A percentile compares a stretch with the other conserved stretches of the same genome.
phyloP scores from a whole-genome alignment of 2,113 vertebrate species.

The Calidris pygmaea region DNA sequence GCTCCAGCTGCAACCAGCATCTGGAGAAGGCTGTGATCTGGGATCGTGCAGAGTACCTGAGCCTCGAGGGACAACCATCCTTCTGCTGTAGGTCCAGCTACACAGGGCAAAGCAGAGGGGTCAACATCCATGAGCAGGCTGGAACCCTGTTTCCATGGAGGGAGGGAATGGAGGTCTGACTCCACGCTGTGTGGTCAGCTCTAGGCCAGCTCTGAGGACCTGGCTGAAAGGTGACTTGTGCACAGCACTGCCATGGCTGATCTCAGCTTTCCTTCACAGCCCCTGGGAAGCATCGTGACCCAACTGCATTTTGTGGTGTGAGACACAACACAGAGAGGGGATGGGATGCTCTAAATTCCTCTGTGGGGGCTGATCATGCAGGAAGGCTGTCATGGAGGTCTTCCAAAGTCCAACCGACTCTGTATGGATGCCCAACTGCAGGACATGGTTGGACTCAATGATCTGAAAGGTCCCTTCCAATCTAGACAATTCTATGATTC shows the following conservation, averaged over 20 bases:
- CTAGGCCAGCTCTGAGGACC: neutral
- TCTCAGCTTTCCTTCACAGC: neutral
- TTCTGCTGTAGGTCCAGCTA: neutral
- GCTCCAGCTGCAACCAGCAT: neutral
- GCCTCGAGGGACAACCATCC: neutral
- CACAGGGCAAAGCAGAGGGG: neutral
- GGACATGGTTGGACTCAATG: no score
- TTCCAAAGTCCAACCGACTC: neutral
- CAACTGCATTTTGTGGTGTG: no score
- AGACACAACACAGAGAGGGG: neutral
- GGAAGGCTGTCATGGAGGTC: neutral
- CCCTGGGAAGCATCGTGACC: neutral
- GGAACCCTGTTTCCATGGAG: neutral
- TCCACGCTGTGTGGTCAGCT: accelerated
- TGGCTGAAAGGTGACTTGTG: neutral
- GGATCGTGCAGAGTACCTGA: neutral
- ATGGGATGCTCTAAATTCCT: neutral
- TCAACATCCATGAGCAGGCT: neutral
- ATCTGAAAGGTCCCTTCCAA: no score
- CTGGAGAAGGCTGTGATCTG: neutral
- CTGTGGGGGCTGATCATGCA: neutral
- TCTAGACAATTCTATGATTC: no score
- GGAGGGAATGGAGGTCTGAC: neutral
- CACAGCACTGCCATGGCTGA: neutral
- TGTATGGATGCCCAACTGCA: neutral